phyloP scores from a whole-genome alignment of 2,797 vertebrate species.

The Enteromius viviparus region DNA sequence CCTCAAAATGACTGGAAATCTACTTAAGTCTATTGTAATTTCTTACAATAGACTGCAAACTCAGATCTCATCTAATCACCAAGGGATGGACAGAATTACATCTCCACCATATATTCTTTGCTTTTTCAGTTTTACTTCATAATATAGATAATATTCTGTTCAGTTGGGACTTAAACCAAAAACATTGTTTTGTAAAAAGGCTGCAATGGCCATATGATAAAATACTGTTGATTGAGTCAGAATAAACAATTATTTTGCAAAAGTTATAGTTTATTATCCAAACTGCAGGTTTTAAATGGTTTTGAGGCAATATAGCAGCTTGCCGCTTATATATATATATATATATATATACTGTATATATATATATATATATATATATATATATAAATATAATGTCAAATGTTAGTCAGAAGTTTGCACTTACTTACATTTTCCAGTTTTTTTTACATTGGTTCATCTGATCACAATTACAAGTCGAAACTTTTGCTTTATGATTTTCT shows the following conservation, averaged over 20 bases:
- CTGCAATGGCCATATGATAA: neutral
- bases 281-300: neutral
- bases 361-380: too few relatives aligned
- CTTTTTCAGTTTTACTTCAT: neutral
- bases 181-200: neutral
- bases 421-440: neutral
- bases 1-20: neutral
- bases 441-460: neutral
- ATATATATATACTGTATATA: too few relatives aligned
- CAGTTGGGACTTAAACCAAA: neutral
- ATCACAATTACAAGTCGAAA: neutral
- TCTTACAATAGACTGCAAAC: neutral
- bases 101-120: neutral
- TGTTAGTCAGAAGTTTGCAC: neutral
- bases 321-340: too few relatives aligned
- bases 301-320: neutral
- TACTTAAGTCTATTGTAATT: neutral
- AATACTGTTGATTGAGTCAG: neutral
- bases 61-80: neutral
- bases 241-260: neutral
- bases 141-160: neutral
- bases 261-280: neutral
- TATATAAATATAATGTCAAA: neutral
- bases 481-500: slow-evolving; percentile 4
- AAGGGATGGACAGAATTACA: neutral